phyloP scores from a whole-genome alignment of 2,888 invertebrate species.

The Agrotis ipsilon region DNA sequence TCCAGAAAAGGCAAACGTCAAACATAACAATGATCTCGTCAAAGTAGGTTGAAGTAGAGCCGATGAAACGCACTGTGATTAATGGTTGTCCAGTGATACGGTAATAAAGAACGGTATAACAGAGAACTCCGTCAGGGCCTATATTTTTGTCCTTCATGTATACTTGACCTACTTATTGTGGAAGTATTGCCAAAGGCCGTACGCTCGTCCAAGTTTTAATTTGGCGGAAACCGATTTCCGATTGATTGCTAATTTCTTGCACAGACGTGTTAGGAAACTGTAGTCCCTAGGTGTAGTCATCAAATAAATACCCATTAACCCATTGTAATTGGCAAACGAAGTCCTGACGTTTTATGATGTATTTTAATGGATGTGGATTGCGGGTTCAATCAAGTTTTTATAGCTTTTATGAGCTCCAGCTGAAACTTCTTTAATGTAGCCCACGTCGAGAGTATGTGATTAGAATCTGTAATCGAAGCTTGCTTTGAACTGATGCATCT shows the following conservation, averaged over 20 bases:
- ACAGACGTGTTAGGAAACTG: conserved; percentile 61
- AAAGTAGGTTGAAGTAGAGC: conserved; percentile 76
- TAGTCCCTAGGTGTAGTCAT: conserved; percentile 44
- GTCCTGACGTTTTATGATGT: conserved; percentile 18
- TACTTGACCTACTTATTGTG: conserved; percentile 86
- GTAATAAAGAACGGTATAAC: conserved; percentile 80
- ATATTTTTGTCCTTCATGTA: conserved; percentile 80
- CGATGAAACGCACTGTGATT: conserved; percentile 79
- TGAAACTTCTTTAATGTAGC: conserved; percentile 53
- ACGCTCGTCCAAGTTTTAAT: conserved; percentile 75
- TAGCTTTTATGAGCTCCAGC: conserved; percentile 16
- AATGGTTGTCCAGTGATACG: conserved; percentile 80
- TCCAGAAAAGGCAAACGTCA: conserved; percentile 70
- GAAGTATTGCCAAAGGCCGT: conserved; percentile 77
- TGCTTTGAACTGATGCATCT: neutral
- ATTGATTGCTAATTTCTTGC: conserved; percentile 75
- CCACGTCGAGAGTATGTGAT: conserved; percentile 59
- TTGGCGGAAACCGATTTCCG: conserved; percentile 75
- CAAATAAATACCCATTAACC: conserved; percentile 39
- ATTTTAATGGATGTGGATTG: conserved; percentile 28
- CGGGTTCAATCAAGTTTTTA: conserved; percentile 20
- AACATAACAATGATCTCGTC: conserved; percentile 68
- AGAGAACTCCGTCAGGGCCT: conserved; percentile 71
- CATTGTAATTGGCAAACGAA: conserved; percentile 44
- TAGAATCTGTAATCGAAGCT: conserved; percentile 8